phyloP scores from a whole-genome alignment of 2,797 vertebrate species.

The Amblyopsis hoosieri region DNA sequence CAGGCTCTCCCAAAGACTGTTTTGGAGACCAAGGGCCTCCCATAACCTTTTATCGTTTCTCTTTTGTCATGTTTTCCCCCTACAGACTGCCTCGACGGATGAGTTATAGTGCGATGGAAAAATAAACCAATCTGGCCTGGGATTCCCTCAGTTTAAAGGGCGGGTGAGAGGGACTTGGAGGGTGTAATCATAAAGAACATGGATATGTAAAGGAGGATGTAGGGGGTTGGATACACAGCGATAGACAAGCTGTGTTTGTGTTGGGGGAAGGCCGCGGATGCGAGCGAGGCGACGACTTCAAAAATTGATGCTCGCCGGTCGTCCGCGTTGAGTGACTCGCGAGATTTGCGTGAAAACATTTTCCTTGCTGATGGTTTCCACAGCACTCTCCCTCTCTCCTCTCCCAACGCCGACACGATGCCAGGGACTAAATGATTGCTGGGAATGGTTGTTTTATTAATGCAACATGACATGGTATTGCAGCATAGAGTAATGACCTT shows the following conservation, averaged over 20 bases:
- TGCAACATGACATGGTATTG: too few relatives aligned
- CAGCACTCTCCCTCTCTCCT: slow-evolving; percentile 8
- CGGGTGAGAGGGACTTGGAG: slow-evolving; percentile 27
- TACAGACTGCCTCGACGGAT: slow-evolving; percentile 39
- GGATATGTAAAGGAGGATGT: neutral
- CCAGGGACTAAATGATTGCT: neutral
- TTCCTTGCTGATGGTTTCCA: slow-evolving; percentile 9
- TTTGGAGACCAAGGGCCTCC: slow-evolving; percentile 42
- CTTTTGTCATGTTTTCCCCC: slow-evolving; percentile 37
- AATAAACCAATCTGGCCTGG: slow-evolving; percentile 38
- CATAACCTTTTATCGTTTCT: slow-evolving; percentile 13
- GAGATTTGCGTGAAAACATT: slow-evolving; percentile 1
- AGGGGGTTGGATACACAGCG: neutral
- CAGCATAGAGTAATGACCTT: too few relatives aligned
- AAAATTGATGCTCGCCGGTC: slow-evolving; percentile 17
- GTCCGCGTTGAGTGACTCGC: slow-evolving; percentile 10
- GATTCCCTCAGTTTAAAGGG: slow-evolving; percentile 53
- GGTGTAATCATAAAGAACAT: neutral
- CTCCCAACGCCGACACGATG: too few relatives aligned
- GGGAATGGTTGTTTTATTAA: neutral
- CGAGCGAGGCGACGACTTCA: neutral
- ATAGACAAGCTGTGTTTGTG: neutral
- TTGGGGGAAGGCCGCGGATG: slow-evolving; percentile 17
- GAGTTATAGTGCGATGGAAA: slow-evolving; percentile 44
- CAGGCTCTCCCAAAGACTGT: slow-evolving; percentile 22